Evolutionary conservation across 2,888 invertebrate species (phyloP), one percentile per base, ranked within the genome.

Genomic region (Syritta pipiens): DNA sequence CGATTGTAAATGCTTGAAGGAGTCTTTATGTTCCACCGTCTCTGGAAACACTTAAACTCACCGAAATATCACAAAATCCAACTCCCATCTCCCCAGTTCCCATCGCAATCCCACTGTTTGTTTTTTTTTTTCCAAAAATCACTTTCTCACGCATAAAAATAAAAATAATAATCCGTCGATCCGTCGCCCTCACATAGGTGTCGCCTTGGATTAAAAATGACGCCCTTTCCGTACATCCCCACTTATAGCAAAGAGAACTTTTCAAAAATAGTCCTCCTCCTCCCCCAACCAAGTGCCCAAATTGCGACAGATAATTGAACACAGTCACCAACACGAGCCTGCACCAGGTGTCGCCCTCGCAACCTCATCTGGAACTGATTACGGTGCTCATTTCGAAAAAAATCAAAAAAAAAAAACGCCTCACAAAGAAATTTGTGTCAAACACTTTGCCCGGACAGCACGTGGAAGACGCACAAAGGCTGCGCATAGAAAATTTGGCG

Each of bases 121-220:
- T n/a, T n/a, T n/a, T n/a, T n/a, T n/a, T n/a, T n/a, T n/a, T n/a
- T n/a, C n/a, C n/a, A n/a, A n/a, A n/a, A n/a, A n/a, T n/a, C 2
- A 7, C 44, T 22, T 76, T 76, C 76, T 68, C 76, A 76, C 69
- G 63, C 76, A 76, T 69, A 69, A 69, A 63, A 57, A 40, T 22
- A 20, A 69, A 28, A 59, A 63, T 68, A 46, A 63, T 51, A 57
- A 76, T 76, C 57, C 48, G 10, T 28, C 57, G 14, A 28, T n/a
- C n/a, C n/a, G n/a, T n/a, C n/a, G n/a, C 62, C 55, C 48, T 69
- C 35, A 53, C 49, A 44, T 40, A 57, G 76, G 76, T 63, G 76
- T 76, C 76, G 46, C 57, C 76, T 76, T 26, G 69, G 49, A 76
- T 76, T 76, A 76, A 76, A 76, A 76, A 76, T 76, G 51, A 76